Conservation (phyloP, 2,888 invertebrate species). For the Imbricaverruca yamaguchii region DNA sequence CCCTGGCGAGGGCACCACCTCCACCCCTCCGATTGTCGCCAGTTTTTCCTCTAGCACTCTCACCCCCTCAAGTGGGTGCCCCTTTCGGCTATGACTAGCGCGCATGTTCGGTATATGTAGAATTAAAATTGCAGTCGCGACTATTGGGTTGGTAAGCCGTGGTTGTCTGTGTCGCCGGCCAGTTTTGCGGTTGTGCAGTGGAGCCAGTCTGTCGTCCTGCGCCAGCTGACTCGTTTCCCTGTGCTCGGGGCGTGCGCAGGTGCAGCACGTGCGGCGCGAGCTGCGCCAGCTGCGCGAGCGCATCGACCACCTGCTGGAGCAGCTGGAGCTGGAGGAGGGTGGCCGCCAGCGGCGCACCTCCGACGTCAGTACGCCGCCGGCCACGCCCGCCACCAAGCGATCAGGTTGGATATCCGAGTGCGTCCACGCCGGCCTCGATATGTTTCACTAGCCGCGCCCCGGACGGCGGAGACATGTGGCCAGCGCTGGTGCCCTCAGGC, state of each 20-base stretch:
- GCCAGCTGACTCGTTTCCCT: neutral
- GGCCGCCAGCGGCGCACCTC: slow-evolving; percentile 37
- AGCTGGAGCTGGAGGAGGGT: slow-evolving; percentile 42
- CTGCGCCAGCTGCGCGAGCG: slow-evolving; percentile 51
- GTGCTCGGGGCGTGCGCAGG: slow-evolving; percentile 25
- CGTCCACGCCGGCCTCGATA: slow-evolving; percentile 17
- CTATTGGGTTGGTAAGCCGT: too few species aligned
- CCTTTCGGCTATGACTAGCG: too few species aligned
- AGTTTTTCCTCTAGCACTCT: too few species aligned
- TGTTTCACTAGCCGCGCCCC: slow-evolving; percentile 4
- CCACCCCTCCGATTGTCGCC: too few species aligned
- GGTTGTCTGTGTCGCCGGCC: neutral
- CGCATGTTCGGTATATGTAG: too few species aligned
- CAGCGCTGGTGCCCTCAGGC: too few species aligned
- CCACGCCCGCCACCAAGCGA: slow-evolving; percentile 18
- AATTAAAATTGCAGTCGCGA: too few species aligned
- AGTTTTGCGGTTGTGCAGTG: too few species aligned
- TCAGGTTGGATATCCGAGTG: slow-evolving; percentile 21
- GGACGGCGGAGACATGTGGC: too few species aligned
- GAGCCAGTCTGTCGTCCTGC: too few species aligned
- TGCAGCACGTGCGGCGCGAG: slow-evolving; percentile 47
- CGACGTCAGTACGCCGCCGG: slow-evolving; percentile 32
- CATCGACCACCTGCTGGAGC: slow-evolving; percentile 53
- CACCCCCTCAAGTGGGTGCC: too few species aligned
- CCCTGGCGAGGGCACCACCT: too few species aligned